Percentiles rank a stretch among this genome's conserved stretches.
Conservation (phyloP, 1,140 invertebrate genomes). For the Drosophila asahinai region DNA sequence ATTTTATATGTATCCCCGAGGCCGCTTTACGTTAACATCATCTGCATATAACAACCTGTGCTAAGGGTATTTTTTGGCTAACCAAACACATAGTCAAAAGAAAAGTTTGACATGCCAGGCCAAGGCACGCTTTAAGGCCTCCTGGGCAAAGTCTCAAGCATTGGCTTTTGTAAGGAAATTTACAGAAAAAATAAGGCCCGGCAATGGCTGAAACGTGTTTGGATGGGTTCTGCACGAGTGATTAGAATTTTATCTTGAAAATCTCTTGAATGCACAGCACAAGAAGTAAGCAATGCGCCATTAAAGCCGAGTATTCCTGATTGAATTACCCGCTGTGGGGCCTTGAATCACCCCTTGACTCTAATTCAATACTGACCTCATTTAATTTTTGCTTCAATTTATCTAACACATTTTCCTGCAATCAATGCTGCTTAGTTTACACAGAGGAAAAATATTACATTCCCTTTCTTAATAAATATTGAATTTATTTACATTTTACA, state of each 20-base stretch:
- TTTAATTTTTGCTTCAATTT: constrained; percentile 41
- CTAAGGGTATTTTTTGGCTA: constrained; percentile 14
- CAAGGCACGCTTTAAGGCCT: constrained; percentile 12
- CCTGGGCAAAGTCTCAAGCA: constrained; percentile 14
- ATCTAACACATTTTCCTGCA: constrained; percentile 22
- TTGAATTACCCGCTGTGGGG: constrained; percentile 21
- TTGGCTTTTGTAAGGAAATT: constrained; percentile 18
- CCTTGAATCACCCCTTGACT: constrained; percentile 33
- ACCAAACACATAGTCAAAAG: constrained; percentile 36
- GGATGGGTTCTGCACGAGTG: constrained; percentile 25
- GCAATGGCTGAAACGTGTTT: constrained; percentile 34
- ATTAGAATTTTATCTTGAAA: constrained; percentile 24
- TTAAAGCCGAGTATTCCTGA: constrained; percentile 24
- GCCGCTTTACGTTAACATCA: constrained; percentile 70
- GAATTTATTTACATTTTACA: not conserved
- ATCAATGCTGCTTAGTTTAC: constrained; percentile 24
- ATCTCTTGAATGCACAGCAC: constrained; percentile 13
- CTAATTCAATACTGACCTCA: constrained; percentile 48
- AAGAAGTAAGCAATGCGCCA: not conserved
- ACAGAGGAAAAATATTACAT: not conserved
- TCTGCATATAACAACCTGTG: constrained; percentile 52
- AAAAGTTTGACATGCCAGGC: constrained; percentile 43
- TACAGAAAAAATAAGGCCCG: not conserved
- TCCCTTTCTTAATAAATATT: not conserved
- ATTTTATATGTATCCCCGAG: constrained; percentile 61